Base-by-base conservation (phyloP, 2,113 vertebrate species). In the Ivindomyrus marchei region DNA sequence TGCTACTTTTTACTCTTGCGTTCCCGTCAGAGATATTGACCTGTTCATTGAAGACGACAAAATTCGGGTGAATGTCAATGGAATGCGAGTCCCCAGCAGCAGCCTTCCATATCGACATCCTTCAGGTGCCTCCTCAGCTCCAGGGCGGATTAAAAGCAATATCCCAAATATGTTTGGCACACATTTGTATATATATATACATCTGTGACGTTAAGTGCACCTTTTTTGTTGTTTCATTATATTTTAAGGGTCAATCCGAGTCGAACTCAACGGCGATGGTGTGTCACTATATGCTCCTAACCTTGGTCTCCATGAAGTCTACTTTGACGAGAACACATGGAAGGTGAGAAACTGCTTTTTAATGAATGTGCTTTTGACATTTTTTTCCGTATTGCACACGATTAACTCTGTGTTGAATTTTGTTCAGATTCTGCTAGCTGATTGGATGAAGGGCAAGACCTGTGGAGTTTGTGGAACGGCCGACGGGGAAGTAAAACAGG, bases 361-460 rank as follows among this genome's bases (percentile, higher is more conserved):
- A 46, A 19, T 17, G 0, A 80, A 39, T 27, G 24, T 24, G 17
- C 2, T 66, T 62, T 50, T 47, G 49, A 3, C 1, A 58, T 7
- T 56, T 15, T 2, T 77, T 39, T 36, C 70, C 13, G 10, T 74
- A 7, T 80, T 19, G 27, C 70, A 77, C 36, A 39, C 31, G 6
- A 19, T 39, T 77, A 19, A 77, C n/a, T 11, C 80, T 8, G 8
- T 3, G 74, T 2, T 13, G 36, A 11, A 90, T 92, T 92, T 86
- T 85, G 58, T 88, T 66, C 91, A 98, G 97, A 91, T 97, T 92
- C 74, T 93, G 91, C 91, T 97, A 91, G 91, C 92, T 36, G 94
- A 97, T 92, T 97, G 96, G 96, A 97, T 97, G 97, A 94, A 90
- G 91, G 96, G 96, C 87, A 92, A 96, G 93, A 97, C 95, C 0